These are phyloP conservation scores for Amorpha juglandis DNA, from an alignment of 2,888 invertebrate species.

Conservation along the genomic window DNA sequence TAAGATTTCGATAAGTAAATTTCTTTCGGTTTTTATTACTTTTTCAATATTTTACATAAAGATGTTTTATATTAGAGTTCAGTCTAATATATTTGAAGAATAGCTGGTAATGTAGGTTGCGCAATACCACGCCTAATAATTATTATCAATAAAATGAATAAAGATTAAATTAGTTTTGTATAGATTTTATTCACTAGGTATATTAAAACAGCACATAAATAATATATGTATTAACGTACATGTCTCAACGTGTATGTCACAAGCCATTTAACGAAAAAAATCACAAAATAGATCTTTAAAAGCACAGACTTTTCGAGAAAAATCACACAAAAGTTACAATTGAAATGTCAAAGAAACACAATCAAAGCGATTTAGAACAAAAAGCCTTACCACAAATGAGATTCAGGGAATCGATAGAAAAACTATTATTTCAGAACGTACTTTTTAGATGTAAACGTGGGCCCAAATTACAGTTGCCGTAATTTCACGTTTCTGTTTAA, in stretches of 20 bases:
- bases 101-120: not conserved
- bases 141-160: too few species aligned
- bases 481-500: slow-evolving; percentile 41
- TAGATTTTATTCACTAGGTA: too few species aligned
- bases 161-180: too few species aligned
- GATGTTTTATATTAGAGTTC: not conserved
- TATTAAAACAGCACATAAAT: too few species aligned
- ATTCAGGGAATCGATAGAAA: slow-evolving; percentile 26
- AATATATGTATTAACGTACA: not conserved
- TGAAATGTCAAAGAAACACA: not conserved
- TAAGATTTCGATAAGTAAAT: not conserved
- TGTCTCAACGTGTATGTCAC: not conserved
- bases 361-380: slow-evolving; percentile 5
- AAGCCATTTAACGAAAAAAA: too few species aligned
- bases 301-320: not conserved
- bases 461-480: slow-evolving; percentile 41
- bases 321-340: not conserved
- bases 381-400: slow-evolving; percentile 7
- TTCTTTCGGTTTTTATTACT: not conserved
- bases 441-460: slow-evolving; percentile 41
- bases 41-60: slow-evolving; percentile 5
- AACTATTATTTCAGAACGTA: slow-evolving; percentile 33
- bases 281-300: not conserved
- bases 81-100: not conserved
- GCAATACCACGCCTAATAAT: too few species aligned